Percentiles rank a stretch among this genome's conserved stretches.
These are phyloP conservation scores for Lamprologus sp. DNA, from an alignment of 2,113 vertebrate genomes.

Conservation along the genomic window DNA sequence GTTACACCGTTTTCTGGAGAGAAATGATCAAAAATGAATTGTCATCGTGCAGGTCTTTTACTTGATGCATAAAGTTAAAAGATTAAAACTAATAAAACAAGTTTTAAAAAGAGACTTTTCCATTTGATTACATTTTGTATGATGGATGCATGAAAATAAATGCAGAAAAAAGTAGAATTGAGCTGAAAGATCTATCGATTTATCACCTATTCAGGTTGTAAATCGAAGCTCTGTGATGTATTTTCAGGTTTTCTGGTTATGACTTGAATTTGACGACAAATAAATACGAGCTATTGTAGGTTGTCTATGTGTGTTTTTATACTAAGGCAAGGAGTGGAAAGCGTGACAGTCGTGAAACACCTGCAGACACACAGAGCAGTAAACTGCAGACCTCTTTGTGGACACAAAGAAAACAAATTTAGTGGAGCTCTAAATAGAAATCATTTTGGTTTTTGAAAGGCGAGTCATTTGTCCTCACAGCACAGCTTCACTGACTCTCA, in stretches of 20 bases:
- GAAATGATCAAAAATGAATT: neutral
- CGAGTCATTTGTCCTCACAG: neutral
- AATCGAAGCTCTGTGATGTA: neutral
- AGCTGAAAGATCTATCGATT: accelerated
- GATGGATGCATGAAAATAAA: too few species aligned
- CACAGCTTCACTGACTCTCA: neutral
- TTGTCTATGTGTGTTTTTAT: neutral
- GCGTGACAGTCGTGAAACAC: neutral
- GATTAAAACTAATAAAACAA: too few species aligned
- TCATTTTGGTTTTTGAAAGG: neutral
- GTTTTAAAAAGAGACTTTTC: too few species aligned
- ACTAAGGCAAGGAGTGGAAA: neutral
- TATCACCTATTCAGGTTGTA: too few species aligned
- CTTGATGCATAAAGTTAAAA: too few species aligned
- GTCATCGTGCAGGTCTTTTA: neutral
- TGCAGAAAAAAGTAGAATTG: too few species aligned
- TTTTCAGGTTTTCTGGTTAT: neutral
- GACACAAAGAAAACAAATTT: neutral
- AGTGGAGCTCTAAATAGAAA: neutral
- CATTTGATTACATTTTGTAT: too few species aligned
- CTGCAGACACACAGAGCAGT: neutral
- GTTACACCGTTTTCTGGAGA: neutral
- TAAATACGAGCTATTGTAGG: neutral
- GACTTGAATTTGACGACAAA: neutral
- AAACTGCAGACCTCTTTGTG: neutral